A percentile compares a stretch with the other conserved stretches of the same genome.
Evolutionary conservation across 1,140 invertebrate species (phyloP).

Genomic region (Megalopta genalis): DNA sequence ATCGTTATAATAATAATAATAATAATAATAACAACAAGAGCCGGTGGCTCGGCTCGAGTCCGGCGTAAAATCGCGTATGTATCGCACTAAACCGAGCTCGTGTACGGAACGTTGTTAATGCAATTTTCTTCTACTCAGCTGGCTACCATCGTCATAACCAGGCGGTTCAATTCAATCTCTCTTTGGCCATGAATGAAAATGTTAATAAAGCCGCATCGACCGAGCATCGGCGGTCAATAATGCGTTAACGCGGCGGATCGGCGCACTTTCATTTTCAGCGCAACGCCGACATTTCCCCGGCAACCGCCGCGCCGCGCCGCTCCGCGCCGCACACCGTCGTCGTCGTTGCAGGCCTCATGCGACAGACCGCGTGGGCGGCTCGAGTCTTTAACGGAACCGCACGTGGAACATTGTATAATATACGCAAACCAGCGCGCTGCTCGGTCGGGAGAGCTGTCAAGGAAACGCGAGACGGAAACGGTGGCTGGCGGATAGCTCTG

Average conservation of each 20-base stretch:
- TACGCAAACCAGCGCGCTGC: conserved; percentile 7
- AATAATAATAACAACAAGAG: no score
- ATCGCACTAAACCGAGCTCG: no score
- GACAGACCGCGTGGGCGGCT: conserved; percentile 51
- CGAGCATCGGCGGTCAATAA: conserved; percentile 43
- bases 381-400: conserved; percentile 51
- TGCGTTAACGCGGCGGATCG: conserved; percentile 29
- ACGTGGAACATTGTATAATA: conserved; percentile 48
- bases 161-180: conserved; percentile 28
- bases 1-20: no score
- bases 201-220: conserved; percentile 24
- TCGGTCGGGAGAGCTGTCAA: background rate
- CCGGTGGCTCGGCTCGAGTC: no score
- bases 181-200: conserved; percentile 49
- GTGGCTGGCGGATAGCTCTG: conserved; percentile 26
- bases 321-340: no score
- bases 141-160: conserved; percentile 8
- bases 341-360: conserved; percentile 32
- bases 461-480: conserved; percentile 15
- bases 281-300: conserved; percentile 30
- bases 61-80: no score
- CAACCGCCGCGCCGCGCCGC: no score
- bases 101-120: background rate
- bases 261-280: conserved; percentile 61
- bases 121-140: conserved; percentile 12